Evolutionary conservation across 2,797 vertebrate species (phyloP).

Genomic region (Lepilemur ruficaudatus): DNA sequence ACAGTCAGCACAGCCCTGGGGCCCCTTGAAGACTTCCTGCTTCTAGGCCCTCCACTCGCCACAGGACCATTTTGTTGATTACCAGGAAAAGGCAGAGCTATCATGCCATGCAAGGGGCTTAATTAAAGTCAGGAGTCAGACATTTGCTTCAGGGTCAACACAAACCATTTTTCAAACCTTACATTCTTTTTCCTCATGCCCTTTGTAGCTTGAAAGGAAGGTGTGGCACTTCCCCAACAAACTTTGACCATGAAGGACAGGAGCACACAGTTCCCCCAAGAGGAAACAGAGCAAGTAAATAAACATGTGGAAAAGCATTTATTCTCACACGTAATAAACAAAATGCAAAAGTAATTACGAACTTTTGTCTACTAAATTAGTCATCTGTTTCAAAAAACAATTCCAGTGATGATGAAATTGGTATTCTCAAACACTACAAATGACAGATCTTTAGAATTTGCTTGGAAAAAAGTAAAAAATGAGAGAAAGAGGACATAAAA

Average conservation of each 20-base stretch:
- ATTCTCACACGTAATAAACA: background rate
- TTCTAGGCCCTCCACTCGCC: background rate
- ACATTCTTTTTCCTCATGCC: background rate
- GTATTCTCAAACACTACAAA: constrained; percentile 30
- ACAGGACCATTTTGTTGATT: background rate
- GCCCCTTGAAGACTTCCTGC: background rate
- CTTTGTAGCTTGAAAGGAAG: constrained; percentile 17
- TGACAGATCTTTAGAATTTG: background rate
- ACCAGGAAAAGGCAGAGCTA: background rate
- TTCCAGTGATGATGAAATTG: background rate
- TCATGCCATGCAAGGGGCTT: background rate
- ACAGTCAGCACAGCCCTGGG: background rate
- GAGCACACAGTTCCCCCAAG: background rate
- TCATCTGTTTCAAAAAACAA: background rate
- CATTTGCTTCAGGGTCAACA: background rate
- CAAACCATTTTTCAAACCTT: constrained; percentile 7
- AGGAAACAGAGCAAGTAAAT: background rate
- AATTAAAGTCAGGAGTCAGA: background rate
- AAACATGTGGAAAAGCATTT: constrained; percentile 31
- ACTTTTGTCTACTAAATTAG: constrained; percentile 31
- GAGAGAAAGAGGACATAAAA: background rate
- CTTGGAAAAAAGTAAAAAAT: background rate
- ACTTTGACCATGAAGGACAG: background rate
- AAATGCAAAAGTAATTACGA: constrained; percentile 26
- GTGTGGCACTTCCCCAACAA: constrained; percentile 17